Evolutionary conservation across 1,140 invertebrate genomes (phyloP).

Genomic region (Drosophila subobscura): DNA sequence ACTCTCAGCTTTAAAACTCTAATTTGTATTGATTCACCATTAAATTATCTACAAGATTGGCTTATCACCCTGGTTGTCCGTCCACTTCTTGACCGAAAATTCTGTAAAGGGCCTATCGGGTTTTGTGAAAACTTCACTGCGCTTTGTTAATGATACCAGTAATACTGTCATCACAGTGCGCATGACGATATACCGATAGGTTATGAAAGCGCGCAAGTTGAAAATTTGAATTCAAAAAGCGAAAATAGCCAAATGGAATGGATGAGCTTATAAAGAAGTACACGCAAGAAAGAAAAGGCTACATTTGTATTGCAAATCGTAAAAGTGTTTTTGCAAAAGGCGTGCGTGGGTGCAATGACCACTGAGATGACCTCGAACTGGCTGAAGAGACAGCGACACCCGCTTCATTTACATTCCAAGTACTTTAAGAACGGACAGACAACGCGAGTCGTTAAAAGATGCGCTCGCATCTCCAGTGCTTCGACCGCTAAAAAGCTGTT

Average conservation of each 20-base stretch:
- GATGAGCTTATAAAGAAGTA: background rate
- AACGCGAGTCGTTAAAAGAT: slow-evolving; percentile 70
- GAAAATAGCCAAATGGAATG: background rate
- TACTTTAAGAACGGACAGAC: slow-evolving; percentile 69
- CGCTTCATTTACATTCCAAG: slow-evolving; percentile 80
- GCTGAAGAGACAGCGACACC: slow-evolving; percentile 42
- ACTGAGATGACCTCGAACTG: slow-evolving; percentile 59
- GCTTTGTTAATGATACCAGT: background rate
- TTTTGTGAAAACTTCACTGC: background rate
- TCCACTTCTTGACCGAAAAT: background rate
- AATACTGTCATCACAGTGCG: slow-evolving; percentile 6
- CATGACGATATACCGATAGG: slow-evolving; percentile 37
- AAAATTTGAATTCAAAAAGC: background rate
- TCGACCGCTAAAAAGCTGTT: background rate
- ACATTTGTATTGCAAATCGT: slow-evolving; percentile 23
- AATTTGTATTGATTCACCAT: no score
- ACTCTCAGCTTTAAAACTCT: no score
- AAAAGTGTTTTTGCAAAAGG: slow-evolving; percentile 8
- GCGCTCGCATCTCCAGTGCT: slow-evolving; percentile 47
- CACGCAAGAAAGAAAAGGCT: slow-evolving; percentile 10
- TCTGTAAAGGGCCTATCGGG: background rate
- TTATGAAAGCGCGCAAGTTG: background rate
- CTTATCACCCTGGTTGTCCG: no score
- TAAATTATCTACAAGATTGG: no score
- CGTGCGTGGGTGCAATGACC: slow-evolving; percentile 64